Conservation (phyloP, 2,797 vertebrate genomes). For the Pipistrellus nathusii region DNA sequence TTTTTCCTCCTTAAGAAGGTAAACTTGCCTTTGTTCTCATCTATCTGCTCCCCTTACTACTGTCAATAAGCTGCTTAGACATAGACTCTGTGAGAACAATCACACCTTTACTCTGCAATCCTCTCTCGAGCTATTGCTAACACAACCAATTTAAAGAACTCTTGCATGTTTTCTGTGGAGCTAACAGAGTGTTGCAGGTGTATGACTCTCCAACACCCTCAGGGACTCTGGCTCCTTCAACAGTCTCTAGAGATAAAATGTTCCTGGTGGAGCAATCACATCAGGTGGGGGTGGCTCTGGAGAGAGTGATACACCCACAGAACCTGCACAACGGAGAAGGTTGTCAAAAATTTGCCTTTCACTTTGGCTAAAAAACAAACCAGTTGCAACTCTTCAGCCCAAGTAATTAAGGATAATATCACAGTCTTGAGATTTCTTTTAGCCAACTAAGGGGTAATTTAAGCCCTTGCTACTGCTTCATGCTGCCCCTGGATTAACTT, state of each 20-base stretch:
- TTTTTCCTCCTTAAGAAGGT: not conserved
- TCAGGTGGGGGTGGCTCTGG: too few relatives aligned
- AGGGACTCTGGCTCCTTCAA: not conserved
- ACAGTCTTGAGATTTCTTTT: not conserved
- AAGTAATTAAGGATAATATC: too few relatives aligned
- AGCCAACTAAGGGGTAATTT: too few relatives aligned
- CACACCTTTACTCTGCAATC: not conserved
- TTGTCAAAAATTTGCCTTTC: not conserved
- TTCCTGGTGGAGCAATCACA: not conserved
- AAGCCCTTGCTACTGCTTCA: too few relatives aligned
- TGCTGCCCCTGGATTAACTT: too few relatives aligned
- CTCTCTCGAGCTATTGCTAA: not conserved
- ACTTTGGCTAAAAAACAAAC: too few relatives aligned
- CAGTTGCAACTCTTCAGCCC: not conserved
- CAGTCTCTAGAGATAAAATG: not conserved
- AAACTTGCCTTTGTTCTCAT: not conserved
- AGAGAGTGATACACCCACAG: accelerated
- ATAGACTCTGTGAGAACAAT: too few relatives aligned
- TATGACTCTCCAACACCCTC: not conserved
- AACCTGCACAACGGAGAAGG: accelerated
- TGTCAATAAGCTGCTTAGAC: not conserved
- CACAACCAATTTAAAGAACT: not conserved
- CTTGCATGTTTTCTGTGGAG: not conserved
- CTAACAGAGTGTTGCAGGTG: not conserved
- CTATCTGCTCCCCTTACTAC: too few relatives aligned